These are phyloP conservation scores for Lepisosteus oculatus DNA, from an alignment of 2,113 vertebrate genomes.

Conservation along the genomic window DNA sequence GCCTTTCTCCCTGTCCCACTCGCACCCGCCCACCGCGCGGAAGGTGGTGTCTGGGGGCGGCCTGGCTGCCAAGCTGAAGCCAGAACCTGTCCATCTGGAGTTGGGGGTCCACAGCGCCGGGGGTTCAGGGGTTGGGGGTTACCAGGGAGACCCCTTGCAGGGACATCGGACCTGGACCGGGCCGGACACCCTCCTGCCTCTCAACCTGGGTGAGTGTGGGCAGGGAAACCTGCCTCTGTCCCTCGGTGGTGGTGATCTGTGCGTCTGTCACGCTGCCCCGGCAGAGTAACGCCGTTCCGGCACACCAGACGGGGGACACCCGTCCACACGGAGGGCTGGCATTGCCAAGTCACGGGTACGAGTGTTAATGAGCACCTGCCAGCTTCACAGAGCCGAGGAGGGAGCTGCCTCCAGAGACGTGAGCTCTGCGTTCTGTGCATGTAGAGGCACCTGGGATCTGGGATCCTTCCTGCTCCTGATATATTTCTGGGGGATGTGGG, in stretches of 20 bases:
- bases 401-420: too few relatives aligned
- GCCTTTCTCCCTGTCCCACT: conserved; percentile 53
- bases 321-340: too few relatives aligned
- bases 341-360: too few relatives aligned
- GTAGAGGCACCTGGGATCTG: too few relatives aligned
- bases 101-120: conserved; percentile 45
- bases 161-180: conserved; percentile 44
- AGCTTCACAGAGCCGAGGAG: too few relatives aligned
- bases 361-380: too few relatives aligned
- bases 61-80: conserved; percentile 59
- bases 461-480: too few relatives aligned
- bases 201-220: conserved; percentile 57
- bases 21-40: conserved; percentile 40
- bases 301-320: too few relatives aligned
- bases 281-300: too few relatives aligned
- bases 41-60: conserved; percentile 43
- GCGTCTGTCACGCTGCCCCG: too few relatives aligned
- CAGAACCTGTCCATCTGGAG: conserved; percentile 66
- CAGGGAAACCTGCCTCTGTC: neutral
- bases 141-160: conserved; percentile 39
- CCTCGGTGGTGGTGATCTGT: neutral
- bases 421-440: too few relatives aligned
- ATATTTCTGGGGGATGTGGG: too few relatives aligned
- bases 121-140: conserved; percentile 24
- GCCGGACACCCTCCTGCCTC: conserved; percentile 52